phyloP scores from a whole-genome alignment of 1,140 invertebrate species.

The Sogatella furcifera region DNA sequence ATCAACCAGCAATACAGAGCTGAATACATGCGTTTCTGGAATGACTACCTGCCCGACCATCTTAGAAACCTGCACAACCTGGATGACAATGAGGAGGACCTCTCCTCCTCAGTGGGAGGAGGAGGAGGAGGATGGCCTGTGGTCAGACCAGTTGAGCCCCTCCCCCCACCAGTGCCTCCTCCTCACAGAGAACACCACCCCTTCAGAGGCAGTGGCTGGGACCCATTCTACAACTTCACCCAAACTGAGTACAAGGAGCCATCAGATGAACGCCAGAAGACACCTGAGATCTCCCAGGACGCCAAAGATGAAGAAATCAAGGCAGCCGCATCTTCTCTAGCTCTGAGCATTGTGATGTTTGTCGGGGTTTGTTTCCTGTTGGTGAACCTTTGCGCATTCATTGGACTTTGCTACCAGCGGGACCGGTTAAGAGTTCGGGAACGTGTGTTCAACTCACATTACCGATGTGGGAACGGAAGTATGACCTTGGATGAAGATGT shows the following conservation, averaged over 20 bases:
- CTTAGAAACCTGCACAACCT: conserved; percentile 41
- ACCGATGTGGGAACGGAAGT: conserved; percentile 29
- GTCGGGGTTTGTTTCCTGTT: conserved; percentile 67
- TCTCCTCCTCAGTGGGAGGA: no score
- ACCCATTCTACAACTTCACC: conserved; percentile 25
- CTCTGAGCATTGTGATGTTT: conserved; percentile 59
- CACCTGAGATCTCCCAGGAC: neutral
- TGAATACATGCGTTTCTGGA: conserved; percentile 60
- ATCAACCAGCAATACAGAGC: conserved; percentile 49
- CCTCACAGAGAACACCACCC: conserved; percentile 3
- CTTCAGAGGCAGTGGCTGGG: neutral
- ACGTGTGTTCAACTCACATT: conserved; percentile 28
- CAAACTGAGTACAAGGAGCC: conserved; percentile 25
- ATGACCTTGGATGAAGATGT: conserved; percentile 19
- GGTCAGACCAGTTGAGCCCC: neutral
- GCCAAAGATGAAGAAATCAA: conserved; percentile 6
- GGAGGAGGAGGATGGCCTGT: neutral
- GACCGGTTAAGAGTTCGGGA: conserved; percentile 43
- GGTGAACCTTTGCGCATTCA: conserved; percentile 67
- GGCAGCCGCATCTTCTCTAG: conserved; percentile 25
- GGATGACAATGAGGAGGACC: conserved; percentile 1
- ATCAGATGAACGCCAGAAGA: conserved; percentile 20
- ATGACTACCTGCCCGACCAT: conserved; percentile 50
- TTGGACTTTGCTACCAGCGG: conserved; percentile 64
- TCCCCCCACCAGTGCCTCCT: conserved; percentile 24